Evolutionary conservation across 1,140 invertebrate genomes (phyloP), one percentile per base, ranked within the genome.

Genomic region (Heliconius congener): DNA sequence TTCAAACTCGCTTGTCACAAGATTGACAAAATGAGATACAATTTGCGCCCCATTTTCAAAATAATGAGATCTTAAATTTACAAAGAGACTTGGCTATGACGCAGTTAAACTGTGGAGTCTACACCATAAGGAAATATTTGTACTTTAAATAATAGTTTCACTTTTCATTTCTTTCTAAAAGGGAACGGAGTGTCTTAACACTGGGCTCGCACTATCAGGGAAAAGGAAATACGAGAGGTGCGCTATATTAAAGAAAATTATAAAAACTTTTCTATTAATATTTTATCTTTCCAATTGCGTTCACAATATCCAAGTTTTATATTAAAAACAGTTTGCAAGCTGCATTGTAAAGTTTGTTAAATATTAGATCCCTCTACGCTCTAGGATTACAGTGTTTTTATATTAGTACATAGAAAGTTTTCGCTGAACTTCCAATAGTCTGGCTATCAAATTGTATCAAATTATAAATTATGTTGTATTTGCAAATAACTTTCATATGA

Each of bases 11-110:
- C 13, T 66, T 66, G 60, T 30, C 60, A 30, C 60, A 30, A 60
- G 60, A 27, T 66, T 9, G 3, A 66, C 60, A 66, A 30, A 66
- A 66, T 66, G 60, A 66, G 23, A 66, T 66, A 66, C 60, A 66
- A 66, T 66, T 66, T 66, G 11, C 60, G 3, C n/a, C 0, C 60
- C 23, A 66, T 66, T 11, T 66, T 66, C 60, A 30, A 66, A 66
- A 66, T 66, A 66, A 66, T 66, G 60, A 30, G 60, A 66, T 66
- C 13, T 23, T 66, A 13, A 66, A 66, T 66, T 66, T 66, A 66
- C 60, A 30, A 66, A 66, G 60, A 30, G 60, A 66, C 30, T 66
- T 66, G n/a, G 60, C 9, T 27, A 3, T 16, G 3, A 30, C n/a
- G 9, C 57, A 27, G 19, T 8, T 4, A 4, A 13, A 16, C 42